These are phyloP conservation scores for Chromis chromis DNA, from an alignment of 2,797 vertebrate species.

Conservation along the genomic window DNA sequence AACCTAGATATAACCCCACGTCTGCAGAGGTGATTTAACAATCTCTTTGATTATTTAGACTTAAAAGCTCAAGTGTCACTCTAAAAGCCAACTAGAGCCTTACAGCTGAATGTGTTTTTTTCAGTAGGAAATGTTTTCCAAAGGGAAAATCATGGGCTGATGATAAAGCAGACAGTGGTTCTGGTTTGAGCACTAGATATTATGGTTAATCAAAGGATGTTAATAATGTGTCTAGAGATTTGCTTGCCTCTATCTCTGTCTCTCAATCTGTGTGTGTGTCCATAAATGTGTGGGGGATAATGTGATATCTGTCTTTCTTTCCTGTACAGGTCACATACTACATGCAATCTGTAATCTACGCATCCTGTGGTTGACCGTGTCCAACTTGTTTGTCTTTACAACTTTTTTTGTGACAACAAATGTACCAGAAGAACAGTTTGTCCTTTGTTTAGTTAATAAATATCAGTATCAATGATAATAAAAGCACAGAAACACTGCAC, in stretches of 20 bases:
- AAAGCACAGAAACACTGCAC: not conserved
- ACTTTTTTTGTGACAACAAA: not conserved
- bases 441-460: not conserved
- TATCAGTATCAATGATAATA: not conserved
- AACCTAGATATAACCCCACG: not conserved
- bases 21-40: constrained; percentile 17
- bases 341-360: constrained; percentile 67
- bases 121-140: constrained; percentile 33
- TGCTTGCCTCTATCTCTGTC: constrained; percentile 30
- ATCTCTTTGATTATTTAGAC: constrained; percentile 17
- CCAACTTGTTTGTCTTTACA: constrained; percentile 33
- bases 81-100: constrained; percentile 11
- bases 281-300: constrained; percentile 39
- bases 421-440: constrained; percentile 10
- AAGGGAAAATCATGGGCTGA: constrained; percentile 57
- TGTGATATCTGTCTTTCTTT: constrained; percentile 29
- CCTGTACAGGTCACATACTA: constrained; percentile 47
- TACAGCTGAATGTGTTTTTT: constrained; percentile 19
- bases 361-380: constrained; percentile 52
- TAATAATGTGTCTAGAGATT: constrained; percentile 58
- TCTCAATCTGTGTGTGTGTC: constrained; percentile 22
- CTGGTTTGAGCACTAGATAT: constrained; percentile 58
- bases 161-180: constrained; percentile 62
- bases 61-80: constrained; percentile 22
- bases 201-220: constrained; percentile 69